Evolutionary conservation across 2,888 invertebrate species (phyloP).

Genomic region (Flexamia atlantica): DNA sequence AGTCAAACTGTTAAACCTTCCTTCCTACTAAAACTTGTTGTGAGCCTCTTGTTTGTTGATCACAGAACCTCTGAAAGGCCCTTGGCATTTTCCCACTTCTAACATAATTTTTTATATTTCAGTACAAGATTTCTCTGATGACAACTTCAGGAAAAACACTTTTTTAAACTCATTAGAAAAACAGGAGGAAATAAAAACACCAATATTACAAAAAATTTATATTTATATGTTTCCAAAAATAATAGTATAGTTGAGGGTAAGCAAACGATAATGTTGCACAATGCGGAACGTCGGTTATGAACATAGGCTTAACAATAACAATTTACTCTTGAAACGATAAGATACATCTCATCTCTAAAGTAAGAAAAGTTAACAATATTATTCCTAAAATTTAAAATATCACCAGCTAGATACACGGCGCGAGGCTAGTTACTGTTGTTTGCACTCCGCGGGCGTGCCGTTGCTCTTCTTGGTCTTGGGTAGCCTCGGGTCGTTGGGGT

Average conservation of each 20-base stretch:
- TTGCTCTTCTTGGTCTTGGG: constrained; percentile 43
- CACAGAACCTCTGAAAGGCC: too few relatives aligned
- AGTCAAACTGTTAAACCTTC: too few relatives aligned
- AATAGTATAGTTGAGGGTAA: constrained; percentile 40
- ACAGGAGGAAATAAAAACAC: neutral
- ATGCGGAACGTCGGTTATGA: constrained; percentile 44
- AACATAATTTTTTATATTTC: too few relatives aligned
- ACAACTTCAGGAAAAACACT: too few relatives aligned
- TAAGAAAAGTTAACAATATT: neutral
- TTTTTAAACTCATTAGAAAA: too few relatives aligned
- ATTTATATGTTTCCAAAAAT: constrained; percentile 58
- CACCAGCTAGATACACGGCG: constrained; percentile 17
- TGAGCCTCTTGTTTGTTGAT: too few relatives aligned
- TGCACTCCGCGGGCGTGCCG: constrained; percentile 58
- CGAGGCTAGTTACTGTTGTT: constrained; percentile 58
- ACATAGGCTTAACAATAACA: constrained; percentile 54
- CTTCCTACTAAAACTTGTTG: too few relatives aligned
- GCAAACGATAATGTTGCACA: constrained; percentile 50
- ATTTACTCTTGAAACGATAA: constrained; percentile 38
- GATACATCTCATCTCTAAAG: neutral
- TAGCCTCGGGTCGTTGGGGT: constrained; percentile 68
- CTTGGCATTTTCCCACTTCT: too few relatives aligned
- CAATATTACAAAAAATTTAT: constrained; percentile 40
- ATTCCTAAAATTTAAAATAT: constrained; percentile 38
- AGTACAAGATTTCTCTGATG: too few relatives aligned